Evolutionary conservation across 2,113 vertebrate species (phyloP).

Genomic region (Mystacornis crossleyi): DNA sequence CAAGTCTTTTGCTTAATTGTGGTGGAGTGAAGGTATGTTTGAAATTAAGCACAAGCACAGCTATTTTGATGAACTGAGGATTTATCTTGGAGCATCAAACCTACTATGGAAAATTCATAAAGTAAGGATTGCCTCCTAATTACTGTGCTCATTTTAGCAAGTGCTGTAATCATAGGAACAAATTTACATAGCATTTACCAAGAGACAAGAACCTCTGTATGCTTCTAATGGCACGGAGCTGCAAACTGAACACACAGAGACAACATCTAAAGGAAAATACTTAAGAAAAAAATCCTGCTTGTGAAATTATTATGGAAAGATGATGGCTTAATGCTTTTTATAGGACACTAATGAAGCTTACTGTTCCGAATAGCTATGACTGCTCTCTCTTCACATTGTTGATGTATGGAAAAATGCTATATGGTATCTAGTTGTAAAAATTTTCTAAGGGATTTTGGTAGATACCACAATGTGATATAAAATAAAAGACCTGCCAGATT

Average conservation of each 20-base stretch:
- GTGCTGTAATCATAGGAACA: conserved; percentile 58
- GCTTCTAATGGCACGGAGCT: background rate
- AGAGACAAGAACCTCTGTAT: background rate
- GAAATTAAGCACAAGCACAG: conserved; percentile 30
- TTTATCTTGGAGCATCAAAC: conserved; percentile 55
- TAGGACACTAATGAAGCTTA: background rate
- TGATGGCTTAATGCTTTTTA: background rate
- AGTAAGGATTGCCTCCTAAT: conserved; percentile 54
- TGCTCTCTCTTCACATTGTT: background rate
- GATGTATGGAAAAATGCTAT: background rate
- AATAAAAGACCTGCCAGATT: background rate
- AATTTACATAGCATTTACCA: conserved; percentile 61
- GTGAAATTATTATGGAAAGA: background rate
- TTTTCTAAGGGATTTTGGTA: background rate
- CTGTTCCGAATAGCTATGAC: background rate
- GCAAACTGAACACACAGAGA: background rate
- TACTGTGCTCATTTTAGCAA: conserved; percentile 52
- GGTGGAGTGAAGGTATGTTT: conserved; percentile 28
- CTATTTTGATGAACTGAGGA: conserved; percentile 43
- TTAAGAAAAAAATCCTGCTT: background rate
- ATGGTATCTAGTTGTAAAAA: background rate
- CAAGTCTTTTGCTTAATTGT: conserved; percentile 60
- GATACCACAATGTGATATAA: background rate
- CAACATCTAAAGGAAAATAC: background rate
- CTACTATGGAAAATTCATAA: conserved; percentile 66